Evolutionary conservation across 2,113 vertebrate species (phyloP), one percentile per base, ranked within the genome.

Genomic region (Camelus dromedarius): DNA sequence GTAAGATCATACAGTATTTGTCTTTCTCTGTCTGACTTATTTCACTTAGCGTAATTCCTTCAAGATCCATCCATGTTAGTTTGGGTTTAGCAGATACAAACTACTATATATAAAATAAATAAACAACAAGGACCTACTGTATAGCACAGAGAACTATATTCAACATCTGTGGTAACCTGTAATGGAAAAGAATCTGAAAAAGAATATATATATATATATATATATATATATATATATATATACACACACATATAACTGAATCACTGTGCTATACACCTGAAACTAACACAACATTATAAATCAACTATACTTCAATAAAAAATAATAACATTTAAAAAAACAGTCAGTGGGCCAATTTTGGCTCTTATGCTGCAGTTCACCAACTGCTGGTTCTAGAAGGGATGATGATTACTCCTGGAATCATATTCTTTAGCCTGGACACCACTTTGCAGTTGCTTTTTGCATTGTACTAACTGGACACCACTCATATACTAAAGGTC

Each of bases 341-440:
- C 8, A 72, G 30, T 12, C 11, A 18, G 10, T 66, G 20, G 16
- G 18, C n/a, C 67, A 26, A 13, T 73, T 48, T 75, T 80, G 42
- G 67, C 28, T 18, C 32, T 84, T 26, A 35, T 66, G 19, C 48
- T 91, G 19, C 52, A 75, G 30, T 94, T 42, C 38, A 42, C 38
- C 38, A 42, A 42, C 38, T 67, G 16, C 38, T 91, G 64, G 30
- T 42, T 94, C 56, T 58, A 73, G 75, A 50, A 82, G 2, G 46
- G 20, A 83, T 87, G 22, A 10, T 77, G 60, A 89, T 73, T 89
- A 77, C 79, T 93, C 62, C 89, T 82, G 22, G 86, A 95, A 75
- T 95, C 26, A 50, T 89, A 20, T 89, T 30, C 12, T 10, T 2
- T 69, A 87, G 14, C 16, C 22, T 87, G 24, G 80, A 32, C 2